Evolutionary conservation across 1,140 invertebrate genomes (phyloP).

Genomic region (Scaptomyza pallida): DNA sequence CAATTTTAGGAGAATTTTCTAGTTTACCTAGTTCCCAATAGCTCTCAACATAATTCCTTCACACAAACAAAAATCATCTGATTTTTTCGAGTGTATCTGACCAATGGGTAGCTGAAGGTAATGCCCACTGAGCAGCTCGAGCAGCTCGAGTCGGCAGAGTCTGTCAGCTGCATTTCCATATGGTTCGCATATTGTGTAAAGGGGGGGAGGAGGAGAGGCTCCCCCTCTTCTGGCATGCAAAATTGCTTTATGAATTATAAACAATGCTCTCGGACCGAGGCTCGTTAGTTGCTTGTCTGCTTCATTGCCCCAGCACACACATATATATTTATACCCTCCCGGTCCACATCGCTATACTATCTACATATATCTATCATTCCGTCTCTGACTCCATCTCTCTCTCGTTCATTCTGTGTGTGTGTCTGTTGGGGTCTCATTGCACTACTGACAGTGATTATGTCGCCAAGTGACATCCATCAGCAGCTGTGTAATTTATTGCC

Average conservation of each 20-base stretch:
- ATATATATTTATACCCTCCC: not conserved
- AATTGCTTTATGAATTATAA: constrained; percentile 69
- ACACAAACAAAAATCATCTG: not conserved
- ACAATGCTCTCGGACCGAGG: constrained; percentile 49
- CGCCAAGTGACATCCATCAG: constrained; percentile 70
- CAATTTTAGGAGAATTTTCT: too few relatives aligned
- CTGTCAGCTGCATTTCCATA: constrained; percentile 62
- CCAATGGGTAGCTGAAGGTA: not conserved
- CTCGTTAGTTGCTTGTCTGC: constrained; percentile 58
- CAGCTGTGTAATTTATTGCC: constrained; percentile 67
- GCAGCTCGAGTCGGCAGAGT: not conserved
- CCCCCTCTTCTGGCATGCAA: constrained; percentile 50
- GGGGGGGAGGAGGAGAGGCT: too few relatives aligned
- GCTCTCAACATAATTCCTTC: too few relatives aligned
- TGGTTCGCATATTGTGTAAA: constrained; percentile 50
- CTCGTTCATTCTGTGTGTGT: constrained; percentile 1
- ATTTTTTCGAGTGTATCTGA: not conserved
- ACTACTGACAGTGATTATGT: constrained; percentile 68
- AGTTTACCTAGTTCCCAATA: too few relatives aligned
- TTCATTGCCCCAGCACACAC: constrained; percentile 20
- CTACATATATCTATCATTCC: constrained; percentile 1
- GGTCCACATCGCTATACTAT: not conserved
- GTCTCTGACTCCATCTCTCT: not conserved
- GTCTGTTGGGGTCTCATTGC: constrained; percentile 31
- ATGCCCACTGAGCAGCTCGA: too few relatives aligned